Evolutionary conservation across 2,113 vertebrate genomes (phyloP), one percentile per base, ranked within the genome.

Genomic region (Myodes glareolus): DNA sequence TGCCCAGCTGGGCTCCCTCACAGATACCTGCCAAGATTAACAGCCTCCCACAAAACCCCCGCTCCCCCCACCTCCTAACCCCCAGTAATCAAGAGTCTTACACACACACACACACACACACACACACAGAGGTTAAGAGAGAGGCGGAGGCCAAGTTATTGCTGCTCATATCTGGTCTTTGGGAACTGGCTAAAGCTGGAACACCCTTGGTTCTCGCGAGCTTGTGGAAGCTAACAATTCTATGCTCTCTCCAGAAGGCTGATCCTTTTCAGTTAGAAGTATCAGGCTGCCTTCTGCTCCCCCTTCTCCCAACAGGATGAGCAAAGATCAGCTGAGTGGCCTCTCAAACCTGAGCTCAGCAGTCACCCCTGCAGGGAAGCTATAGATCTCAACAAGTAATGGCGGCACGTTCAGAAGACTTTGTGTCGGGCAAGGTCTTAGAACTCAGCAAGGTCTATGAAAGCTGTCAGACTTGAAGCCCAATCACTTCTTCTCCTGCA

Each of bases 201-300:
- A 52, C 9, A 58, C n/a, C 86, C 92, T 17, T 58, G 84, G 89
- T 78, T 95, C 86, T 70, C 3, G 13, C 42, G 65, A 91, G 68
- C 31, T 90, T 39, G 73, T 21, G 23, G 61, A 90, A 11, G 10
- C 73, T 72, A 92, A 95, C 27, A 80, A 47, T 0, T 31, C 36
- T 31, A 12, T 2, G 0, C 73, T 63, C 29, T 68, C 17, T 21
- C 36, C 23, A 63, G 11, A 75, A 52, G 52, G 50, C 67, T 84
- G n/a, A 33, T 33, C 61, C 14, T 91, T 80, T 67, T 47, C 70
- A 12, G 16, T 0, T 0, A 10, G 2, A n/a, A 45, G 31, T 70
- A 55, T 72, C 81, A 7, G 7, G 39, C 2, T 50, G 50, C 1
- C 36, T 72, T n/a, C 67, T 58, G 75, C 39, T 10, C 36, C 61